Conservation (phyloP, 2,888 invertebrate species). For the Bruchidius siliquastri region DNA sequence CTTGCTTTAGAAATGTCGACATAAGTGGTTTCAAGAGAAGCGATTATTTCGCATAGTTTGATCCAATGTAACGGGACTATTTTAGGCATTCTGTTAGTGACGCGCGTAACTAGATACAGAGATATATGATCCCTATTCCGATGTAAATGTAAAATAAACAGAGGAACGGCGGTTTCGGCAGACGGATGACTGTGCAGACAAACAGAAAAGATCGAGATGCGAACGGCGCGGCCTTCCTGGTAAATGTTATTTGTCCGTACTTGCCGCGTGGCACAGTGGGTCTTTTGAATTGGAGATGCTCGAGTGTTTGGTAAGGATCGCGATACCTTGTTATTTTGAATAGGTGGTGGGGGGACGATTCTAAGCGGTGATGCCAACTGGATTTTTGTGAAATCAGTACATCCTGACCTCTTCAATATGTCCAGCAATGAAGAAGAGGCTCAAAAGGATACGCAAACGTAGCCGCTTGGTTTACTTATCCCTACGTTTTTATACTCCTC, state of each 20-base stretch:
- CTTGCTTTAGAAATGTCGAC: too few relatives aligned
- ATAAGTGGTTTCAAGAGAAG: too few relatives aligned
- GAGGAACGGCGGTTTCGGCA: neutral
- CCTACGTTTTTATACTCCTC: too few relatives aligned
- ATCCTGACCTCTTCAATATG: too few relatives aligned
- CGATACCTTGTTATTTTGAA: neutral
- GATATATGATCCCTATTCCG: slow-evolving; percentile 1
- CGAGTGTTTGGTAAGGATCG: neutral
- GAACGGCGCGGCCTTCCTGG: neutral
- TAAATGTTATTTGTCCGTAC: neutral
- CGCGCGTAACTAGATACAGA: neutral
- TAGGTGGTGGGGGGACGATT: neutral
- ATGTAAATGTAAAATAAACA: slow-evolving; percentile 5
- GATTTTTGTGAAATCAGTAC: too few relatives aligned
- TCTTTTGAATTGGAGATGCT: neutral
- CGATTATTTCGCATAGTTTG: too few relatives aligned
- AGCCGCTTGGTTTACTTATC: too few relatives aligned
- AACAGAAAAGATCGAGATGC: neutral
- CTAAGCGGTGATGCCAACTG: too few relatives aligned
- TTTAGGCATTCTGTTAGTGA: neutral
- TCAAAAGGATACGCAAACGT: too few relatives aligned
- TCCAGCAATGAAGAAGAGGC: too few relatives aligned
- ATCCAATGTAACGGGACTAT: neutral
- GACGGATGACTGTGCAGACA: neutral
- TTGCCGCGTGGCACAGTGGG: neutral